Evolutionary conservation across 2,888 invertebrate genomes (phyloP).

Genomic region (Rhopalosiphum nymphaeae): DNA sequence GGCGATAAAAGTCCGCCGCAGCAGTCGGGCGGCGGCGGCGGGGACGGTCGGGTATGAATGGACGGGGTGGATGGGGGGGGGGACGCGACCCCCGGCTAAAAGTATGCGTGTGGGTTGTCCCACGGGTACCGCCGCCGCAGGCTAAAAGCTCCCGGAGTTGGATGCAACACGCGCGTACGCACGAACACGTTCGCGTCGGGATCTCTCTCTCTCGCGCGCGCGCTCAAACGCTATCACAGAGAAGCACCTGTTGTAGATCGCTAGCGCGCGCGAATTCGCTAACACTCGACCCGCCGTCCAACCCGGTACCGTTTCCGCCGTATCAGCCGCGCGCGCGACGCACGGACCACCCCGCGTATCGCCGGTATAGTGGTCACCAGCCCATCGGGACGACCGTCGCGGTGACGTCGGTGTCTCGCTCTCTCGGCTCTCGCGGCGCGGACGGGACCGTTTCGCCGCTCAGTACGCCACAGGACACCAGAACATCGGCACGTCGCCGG

Average conservation of each 20-base stretch:
- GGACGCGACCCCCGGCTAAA: conserved; percentile 39
- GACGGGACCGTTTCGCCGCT: conserved; percentile 5
- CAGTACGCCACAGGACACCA: conserved; percentile 57
- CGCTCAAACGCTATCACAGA: neutral
- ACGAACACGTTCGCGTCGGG: neutral
- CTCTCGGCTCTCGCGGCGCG: conserved; percentile 11
- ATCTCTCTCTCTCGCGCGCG: neutral
- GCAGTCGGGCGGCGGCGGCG: neutral
- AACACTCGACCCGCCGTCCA: neutral
- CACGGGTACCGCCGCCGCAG: neutral
- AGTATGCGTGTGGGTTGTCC: conserved; percentile 39
- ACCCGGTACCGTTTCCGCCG: neutral
- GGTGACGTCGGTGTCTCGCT: conserved; percentile 37
- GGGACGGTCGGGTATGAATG: too few species aligned
- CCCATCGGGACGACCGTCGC: neutral
- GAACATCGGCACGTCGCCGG: conserved; percentile 21
- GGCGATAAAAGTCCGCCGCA: neutral
- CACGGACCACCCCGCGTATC: neutral
- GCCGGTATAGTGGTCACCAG: neutral
- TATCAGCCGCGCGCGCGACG: neutral
- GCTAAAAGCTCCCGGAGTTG: neutral
- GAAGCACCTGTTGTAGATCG: conserved; percentile 61
- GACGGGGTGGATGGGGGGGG: neutral
- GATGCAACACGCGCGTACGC: conserved; percentile 15
- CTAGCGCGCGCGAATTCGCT: neutral